A percentile compares a stretch with the other conserved stretches of the same genome.
Conservation (phyloP, 2,113 vertebrate species). For the Microtus montanus region DNA sequence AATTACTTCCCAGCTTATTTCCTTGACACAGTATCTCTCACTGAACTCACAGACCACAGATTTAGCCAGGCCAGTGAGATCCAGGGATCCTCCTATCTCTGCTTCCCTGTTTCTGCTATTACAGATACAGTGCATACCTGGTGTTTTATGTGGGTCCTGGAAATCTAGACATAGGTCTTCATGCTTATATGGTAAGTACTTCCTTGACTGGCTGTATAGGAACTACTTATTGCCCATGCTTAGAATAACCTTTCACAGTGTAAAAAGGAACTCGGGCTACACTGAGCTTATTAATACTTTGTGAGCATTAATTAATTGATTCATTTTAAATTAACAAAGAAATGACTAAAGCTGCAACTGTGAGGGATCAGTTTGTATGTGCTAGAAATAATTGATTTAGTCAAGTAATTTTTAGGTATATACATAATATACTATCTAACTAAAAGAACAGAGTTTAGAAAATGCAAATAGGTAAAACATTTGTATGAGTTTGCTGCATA, state of each 20-base stretch:
- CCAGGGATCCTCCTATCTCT: neutral
- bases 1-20: neutral
- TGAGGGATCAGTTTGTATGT: slow-evolving; percentile 3
- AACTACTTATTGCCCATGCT: slow-evolving; percentile 2
- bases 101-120: neutral
- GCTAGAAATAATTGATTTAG: slow-evolving; percentile 61
- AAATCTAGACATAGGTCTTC: neutral
- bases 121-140: neutral
- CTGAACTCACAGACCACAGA: neutral
- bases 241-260: slow-evolving; percentile 52
- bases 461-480: slow-evolving; percentile 69
- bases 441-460: slow-evolving; percentile 66
- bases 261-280: slow-evolving; percentile 10
- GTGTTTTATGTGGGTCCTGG: neutral
- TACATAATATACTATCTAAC: slow-evolving; percentile 68
- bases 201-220: too few relatives aligned
- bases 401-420: slow-evolving; percentile 75
- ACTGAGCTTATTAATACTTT: slow-evolving; percentile 45
- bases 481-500: neutral
- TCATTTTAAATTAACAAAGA: slow-evolving; percentile 48
- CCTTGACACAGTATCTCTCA: neutral
- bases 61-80: too few relatives aligned
- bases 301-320: slow-evolving; percentile 55
- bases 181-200: neutral
- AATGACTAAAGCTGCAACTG: slow-evolving; percentile 43